Percentiles rank a stretch among this genome's conserved stretches.
Evolutionary conservation across 1,140 invertebrate genomes (phyloP).

Genomic region (Zaprionus kolodkinae): DNA sequence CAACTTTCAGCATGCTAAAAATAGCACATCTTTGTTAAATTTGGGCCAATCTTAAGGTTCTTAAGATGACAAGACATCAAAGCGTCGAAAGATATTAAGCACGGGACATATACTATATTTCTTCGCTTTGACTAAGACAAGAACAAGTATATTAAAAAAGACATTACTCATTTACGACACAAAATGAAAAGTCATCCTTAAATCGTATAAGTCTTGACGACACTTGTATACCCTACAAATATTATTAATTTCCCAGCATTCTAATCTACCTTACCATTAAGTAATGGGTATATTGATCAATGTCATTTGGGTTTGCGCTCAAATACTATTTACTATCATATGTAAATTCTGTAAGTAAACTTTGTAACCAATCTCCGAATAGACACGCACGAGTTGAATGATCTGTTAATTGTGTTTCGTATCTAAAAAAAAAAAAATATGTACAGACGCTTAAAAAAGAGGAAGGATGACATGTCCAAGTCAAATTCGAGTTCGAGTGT

Average conservation of each 20-base stretch:
- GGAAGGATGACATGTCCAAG: constrained; percentile 28
- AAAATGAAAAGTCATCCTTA: neutral
- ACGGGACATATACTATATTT: neutral
- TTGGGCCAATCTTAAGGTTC: constrained; percentile 5
- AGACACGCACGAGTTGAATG: constrained; percentile 64
- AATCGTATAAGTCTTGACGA: neutral
- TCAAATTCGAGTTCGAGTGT: constrained; percentile 36
- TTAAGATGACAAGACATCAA: neutral
- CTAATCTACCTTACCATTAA: neutral
- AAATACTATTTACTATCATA: constrained; percentile 21
- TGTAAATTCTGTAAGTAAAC: constrained; percentile 74
- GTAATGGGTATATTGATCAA: neutral
- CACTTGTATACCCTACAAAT: neutral
- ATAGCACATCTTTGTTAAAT: neutral
- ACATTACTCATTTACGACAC: neutral
- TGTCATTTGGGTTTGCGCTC: neutral
- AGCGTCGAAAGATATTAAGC: neutral
- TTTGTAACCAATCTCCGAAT: constrained; percentile 50
- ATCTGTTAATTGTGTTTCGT: constrained; percentile 47
- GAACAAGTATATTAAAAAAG: neutral
- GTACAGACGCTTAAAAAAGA: constrained; percentile 10
- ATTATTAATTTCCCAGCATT: neutral
- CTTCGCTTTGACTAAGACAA: neutral
- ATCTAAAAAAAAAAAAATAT: constrained; percentile 14
- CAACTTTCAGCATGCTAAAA: neutral